Evolutionary conservation across 2,797 vertebrate species (phyloP).

Genomic region (Tarsius wallacei): DNA sequence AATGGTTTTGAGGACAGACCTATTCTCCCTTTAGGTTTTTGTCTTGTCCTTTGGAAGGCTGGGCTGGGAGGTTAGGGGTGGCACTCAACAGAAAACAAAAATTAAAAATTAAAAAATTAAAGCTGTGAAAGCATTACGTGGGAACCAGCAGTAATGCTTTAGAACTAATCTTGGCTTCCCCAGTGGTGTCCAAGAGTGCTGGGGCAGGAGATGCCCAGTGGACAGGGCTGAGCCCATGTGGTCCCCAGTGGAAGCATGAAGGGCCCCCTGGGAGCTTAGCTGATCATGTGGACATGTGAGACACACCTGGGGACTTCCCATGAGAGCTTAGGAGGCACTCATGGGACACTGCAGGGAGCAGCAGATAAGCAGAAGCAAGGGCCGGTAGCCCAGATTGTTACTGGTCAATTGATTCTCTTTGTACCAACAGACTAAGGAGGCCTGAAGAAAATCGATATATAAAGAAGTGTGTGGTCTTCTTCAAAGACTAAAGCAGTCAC

Average conservation of each 20-base stretch:
- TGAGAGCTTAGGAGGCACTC: not conserved
- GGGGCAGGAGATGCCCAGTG: not conserved
- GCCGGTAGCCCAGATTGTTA: not conserved
- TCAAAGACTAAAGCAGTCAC: not conserved
- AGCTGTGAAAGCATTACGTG: not conserved
- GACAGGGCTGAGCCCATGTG: not conserved
- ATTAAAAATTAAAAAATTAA: too few relatives aligned
- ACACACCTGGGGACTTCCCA: not conserved
- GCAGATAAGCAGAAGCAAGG: not conserved
- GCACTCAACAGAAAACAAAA: not conserved
- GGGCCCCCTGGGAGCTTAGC: not conserved
- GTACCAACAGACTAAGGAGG: not conserved
- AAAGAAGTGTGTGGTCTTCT: not conserved
- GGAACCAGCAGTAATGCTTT: too few relatives aligned
- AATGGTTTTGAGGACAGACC: not conserved
- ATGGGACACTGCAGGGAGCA: not conserved
- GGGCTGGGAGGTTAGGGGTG: not conserved
- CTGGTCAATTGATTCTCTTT: not conserved
- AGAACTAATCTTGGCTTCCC: not conserved
- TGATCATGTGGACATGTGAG: not conserved
- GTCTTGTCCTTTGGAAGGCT: not conserved
- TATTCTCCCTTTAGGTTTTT: not conserved
- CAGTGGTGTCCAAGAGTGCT: not conserved
- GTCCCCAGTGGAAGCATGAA: not conserved
- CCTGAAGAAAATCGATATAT: not conserved